Evolutionary conservation across 2,888 invertebrate genomes (phyloP).

Genomic region (Lottia gigantea): DNA sequence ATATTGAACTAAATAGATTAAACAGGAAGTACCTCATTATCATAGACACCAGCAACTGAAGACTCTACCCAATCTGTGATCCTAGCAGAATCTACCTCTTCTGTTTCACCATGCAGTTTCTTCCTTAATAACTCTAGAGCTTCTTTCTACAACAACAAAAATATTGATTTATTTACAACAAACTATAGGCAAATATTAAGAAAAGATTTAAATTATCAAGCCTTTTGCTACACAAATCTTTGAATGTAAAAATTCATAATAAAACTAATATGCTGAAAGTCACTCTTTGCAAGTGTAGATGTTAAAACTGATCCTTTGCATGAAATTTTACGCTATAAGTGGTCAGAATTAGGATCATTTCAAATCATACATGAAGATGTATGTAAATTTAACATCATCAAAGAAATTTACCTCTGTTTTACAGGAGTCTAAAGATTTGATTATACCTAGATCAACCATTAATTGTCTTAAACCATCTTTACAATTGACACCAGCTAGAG

Average conservation of each 20-base stretch:
- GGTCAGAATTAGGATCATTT: no score
- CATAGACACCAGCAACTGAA: not conserved
- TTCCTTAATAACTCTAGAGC: not conserved
- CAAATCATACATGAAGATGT: no score
- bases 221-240: no score
- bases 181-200: no score
- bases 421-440: not conserved
- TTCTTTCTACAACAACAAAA: not conserved
- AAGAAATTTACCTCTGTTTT: not conserved
- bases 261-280: no score
- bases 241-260: no score
- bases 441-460: not conserved
- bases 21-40: not conserved
- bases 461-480: constrained; percentile 2
- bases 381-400: no score
- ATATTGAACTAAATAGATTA: no score
- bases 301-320: no score
- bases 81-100: not conserved
- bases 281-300: no score
- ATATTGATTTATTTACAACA: not conserved
- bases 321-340: no score
- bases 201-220: no score
- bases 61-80: not conserved
- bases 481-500: not conserved
- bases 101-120: not conserved